These are phyloP conservation scores for Nephrotoma flavescens DNA, from an alignment of 2,888 invertebrate species.

Conservation along the genomic window DNA sequence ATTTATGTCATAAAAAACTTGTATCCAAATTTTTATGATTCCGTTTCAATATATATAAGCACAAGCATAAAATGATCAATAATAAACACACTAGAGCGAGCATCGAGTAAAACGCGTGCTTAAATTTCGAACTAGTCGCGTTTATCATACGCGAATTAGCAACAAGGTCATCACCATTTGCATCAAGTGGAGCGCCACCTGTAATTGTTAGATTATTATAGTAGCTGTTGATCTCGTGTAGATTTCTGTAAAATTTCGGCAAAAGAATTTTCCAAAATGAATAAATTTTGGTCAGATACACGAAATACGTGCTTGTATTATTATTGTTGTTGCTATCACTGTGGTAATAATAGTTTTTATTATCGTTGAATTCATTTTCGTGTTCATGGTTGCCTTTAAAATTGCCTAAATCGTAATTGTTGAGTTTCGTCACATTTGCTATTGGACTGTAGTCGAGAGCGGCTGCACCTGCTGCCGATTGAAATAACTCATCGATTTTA, in stretches of 20 bases:
- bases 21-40: constrained; percentile 18
- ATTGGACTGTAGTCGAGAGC: not conserved
- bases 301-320: constrained; percentile 20
- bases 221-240: not conserved
- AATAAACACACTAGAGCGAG: constrained; percentile 25
- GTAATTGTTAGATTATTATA: not conserved
- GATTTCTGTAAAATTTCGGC: constrained; percentile 16
- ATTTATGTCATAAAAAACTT: constrained; percentile 25
- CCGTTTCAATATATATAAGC: constrained; percentile 27
- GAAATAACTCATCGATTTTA: constrained; percentile 23
- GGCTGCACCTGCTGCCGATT: constrained; percentile 11
- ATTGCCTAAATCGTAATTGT: not conserved
- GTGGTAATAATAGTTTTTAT: not conserved
- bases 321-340: constrained; percentile 11
- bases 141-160: not conserved
- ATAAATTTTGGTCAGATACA: constrained; percentile 25
- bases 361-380: not conserved
- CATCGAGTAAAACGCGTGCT: constrained; percentile 31
- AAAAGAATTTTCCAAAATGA: constrained; percentile 28
- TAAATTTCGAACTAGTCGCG: constrained; percentile 19
- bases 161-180: not conserved
- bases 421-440: not conserved
- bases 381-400: not conserved
- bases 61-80: constrained; percentile 24
- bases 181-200: constrained; percentile 9